Evolutionary conservation across 2,888 invertebrate species (phyloP).

Genomic region (Zygothrica quintamaculata): DNA sequence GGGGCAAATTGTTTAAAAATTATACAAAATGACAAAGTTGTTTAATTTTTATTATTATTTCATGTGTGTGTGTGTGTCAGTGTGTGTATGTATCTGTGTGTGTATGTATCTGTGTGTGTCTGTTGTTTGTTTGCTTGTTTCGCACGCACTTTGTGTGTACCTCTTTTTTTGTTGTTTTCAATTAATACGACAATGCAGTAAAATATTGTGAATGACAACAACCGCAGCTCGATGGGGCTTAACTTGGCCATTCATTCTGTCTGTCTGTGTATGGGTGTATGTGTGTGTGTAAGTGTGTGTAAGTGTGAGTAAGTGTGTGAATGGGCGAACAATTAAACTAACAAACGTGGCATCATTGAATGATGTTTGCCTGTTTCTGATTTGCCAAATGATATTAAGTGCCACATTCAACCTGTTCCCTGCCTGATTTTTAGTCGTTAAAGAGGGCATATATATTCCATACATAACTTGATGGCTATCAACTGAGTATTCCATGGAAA

Average conservation of each 20-base stretch:
- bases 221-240: slow-evolving; percentile 33
- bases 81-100: slow-evolving; percentile 27
- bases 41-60: slow-evolving; percentile 6
- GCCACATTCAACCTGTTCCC: too few relatives aligned
- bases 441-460: too few relatives aligned
- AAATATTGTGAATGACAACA: slow-evolving; percentile 51
- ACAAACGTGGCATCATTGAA: slow-evolving; percentile 57
- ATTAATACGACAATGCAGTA: slow-evolving; percentile 54
- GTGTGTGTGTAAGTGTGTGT: slow-evolving; percentile 2
- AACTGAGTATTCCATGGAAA: too few relatives aligned
- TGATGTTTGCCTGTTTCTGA: slow-evolving; percentile 46
- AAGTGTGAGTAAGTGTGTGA: slow-evolving; percentile 14
- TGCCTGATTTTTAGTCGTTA: slow-evolving; percentile 2
- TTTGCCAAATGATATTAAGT: slow-evolving; percentile 44
- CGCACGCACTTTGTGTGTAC: slow-evolving; percentile 12
- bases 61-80: slow-evolving; percentile 7
- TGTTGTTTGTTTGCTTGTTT: slow-evolving; percentile 39
- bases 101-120: slow-evolving; percentile 16
- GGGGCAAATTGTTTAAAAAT: slow-evolving; percentile 49
- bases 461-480: too few relatives aligned
- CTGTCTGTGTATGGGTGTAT: slow-evolving; percentile 1
- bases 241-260: slow-evolving; percentile 3
- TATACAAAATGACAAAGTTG: slow-evolving; percentile 37
- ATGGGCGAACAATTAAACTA: slow-evolving; percentile 64
- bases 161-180: slow-evolving; percentile 40